Percentiles rank a stretch among this genome's conserved stretches.
Conservation (phyloP, 2,797 vertebrate genomes). For the Lepidocolaptes lacrymiger region DNA sequence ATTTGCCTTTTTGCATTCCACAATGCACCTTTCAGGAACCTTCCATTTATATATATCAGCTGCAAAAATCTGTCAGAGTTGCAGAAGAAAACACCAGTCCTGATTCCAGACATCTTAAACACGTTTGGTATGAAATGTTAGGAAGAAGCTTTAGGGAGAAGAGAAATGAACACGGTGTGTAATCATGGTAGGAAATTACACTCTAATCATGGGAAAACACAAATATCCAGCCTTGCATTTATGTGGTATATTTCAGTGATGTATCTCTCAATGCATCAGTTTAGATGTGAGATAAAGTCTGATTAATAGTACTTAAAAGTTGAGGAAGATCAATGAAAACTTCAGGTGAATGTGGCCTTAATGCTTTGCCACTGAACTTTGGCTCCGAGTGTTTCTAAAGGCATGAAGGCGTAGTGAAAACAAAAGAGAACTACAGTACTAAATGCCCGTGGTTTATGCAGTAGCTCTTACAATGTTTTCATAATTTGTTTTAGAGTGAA, state of each 20-base stretch:
- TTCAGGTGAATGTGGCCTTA: neutral
- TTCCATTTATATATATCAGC: rapidly evolving
- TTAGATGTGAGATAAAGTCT: neutral
- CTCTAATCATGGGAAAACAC: neutral
- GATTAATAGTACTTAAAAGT: neutral
- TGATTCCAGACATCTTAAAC: neutral
- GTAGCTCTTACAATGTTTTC: neutral
- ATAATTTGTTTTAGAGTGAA: neutral
- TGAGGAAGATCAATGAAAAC: neutral
- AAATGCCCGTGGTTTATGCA: neutral
- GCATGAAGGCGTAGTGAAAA: neutral
- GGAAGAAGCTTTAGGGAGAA: neutral
- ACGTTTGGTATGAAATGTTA: neutral
- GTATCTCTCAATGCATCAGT: neutral
- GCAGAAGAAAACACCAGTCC: neutral
- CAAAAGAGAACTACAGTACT: neutral
- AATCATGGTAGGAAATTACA: neutral
- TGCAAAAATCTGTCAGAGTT: neutral
- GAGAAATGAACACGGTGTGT: neutral
- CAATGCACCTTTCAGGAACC: neutral
- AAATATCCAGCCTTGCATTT: neutral
- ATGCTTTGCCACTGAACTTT: neutral
- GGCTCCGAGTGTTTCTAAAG: neutral
- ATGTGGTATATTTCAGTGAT: neutral
- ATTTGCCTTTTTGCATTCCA: neutral